A percentile compares a stretch with the other conserved stretches of the same genome.
Conservation (phyloP, 2,888 invertebrate genomes). For the Dasypolia templi region DNA sequence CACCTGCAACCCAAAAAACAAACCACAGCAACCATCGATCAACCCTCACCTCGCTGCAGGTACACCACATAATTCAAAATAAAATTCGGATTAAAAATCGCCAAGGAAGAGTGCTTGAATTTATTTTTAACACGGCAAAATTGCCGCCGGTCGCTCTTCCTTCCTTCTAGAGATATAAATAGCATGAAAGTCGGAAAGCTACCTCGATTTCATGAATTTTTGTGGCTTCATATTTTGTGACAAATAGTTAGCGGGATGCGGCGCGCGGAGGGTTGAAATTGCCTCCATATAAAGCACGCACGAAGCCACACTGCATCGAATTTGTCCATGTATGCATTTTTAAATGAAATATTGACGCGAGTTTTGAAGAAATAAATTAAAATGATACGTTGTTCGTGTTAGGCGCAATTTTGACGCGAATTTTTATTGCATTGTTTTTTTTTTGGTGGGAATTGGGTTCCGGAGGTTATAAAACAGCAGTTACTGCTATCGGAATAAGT, state of each 20-base stretch:
- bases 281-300: constrained; percentile 72
- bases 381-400: constrained; percentile 19
- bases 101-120: constrained; percentile 75
- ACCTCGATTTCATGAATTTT: constrained; percentile 82
- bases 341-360: constrained; percentile 57
- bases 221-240: constrained; percentile 81
- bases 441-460: not conserved
- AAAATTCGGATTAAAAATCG: constrained; percentile 81
- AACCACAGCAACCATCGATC: constrained; percentile 46
- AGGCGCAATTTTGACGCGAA: constrained; percentile 13
- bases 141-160: constrained; percentile 79
- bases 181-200: constrained; percentile 73
- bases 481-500: not conserved
- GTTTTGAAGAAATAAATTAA: constrained; percentile 38
- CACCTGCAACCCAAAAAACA: constrained; percentile 11
- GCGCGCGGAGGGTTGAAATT: constrained; percentile 72
- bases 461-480: not conserved
- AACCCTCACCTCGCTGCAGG: constrained; percentile 58
- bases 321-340: constrained; percentile 60
- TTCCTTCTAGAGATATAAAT: constrained; percentile 76
- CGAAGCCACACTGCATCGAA: constrained; percentile 61
- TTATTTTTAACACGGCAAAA: constrained; percentile 78
- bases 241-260: constrained; percentile 77
- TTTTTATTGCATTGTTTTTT: not conserved
- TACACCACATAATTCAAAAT: constrained; percentile 80